Conservation (phyloP, 2,888 invertebrate species). For the Buathra laborator region DNA sequence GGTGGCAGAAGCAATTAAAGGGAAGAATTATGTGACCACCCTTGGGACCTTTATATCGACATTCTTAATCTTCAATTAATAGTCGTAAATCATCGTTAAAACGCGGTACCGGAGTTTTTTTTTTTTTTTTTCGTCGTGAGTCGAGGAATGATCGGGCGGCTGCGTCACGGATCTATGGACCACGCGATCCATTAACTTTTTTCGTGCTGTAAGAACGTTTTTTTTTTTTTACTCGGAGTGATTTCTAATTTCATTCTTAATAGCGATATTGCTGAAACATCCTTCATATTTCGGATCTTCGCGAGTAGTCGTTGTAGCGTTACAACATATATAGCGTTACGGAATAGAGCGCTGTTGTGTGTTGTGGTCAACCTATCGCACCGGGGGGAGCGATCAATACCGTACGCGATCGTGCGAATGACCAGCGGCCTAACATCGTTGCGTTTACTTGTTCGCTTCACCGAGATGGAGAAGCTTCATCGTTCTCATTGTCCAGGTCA, state of each 20-base stretch:
- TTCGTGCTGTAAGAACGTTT: not conserved
- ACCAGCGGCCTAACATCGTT: slow-evolving; percentile 48
- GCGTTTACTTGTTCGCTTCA: slow-evolving; percentile 38
- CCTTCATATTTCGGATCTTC: too few species aligned
- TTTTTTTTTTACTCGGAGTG: not conserved
- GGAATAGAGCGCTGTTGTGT: not conserved
- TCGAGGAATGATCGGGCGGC: not conserved
- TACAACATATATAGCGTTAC: not conserved
- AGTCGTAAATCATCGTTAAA: slow-evolving; percentile 29
- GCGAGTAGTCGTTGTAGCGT: too few species aligned
- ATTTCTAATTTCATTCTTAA: not conserved
- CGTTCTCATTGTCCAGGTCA: slow-evolving; percentile 49
- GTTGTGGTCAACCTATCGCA: slow-evolving; percentile 11
- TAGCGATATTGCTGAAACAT: too few species aligned
- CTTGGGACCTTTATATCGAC: not conserved
- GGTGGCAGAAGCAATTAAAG: slow-evolving; percentile 1
- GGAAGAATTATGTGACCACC: slow-evolving; percentile 15
- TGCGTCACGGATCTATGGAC: slow-evolving; percentile 1
- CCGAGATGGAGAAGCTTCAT: slow-evolving; percentile 41
- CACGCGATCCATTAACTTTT: not conserved
- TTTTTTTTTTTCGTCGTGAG: too few species aligned
- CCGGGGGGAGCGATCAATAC: slow-evolving; percentile 38
- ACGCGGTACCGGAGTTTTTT: not conserved
- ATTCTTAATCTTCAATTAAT: slow-evolving; percentile 29
- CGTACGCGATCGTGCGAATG: slow-evolving; percentile 54